Base-by-base conservation (phyloP, 64 coral and sea anemone species). In the Actinia tenebrosa region DNA sequence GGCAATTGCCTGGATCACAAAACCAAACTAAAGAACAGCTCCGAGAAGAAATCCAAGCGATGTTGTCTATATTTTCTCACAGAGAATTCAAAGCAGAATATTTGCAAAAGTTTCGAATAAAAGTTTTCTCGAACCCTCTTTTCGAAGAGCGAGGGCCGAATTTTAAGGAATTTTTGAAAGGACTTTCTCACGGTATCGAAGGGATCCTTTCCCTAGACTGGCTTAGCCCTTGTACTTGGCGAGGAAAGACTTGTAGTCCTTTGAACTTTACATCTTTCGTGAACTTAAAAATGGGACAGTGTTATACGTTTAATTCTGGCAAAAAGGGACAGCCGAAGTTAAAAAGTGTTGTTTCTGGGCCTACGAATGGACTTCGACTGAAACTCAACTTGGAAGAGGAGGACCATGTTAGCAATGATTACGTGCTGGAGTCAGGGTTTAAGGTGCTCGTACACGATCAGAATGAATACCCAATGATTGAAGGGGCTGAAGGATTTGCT, bases 401-500 rank as follows among this genome's bases (percentile, higher is more conserved):
- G 10, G 56, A 88, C 20, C 78, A 88, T 18, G 75, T 80, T 25
- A 77, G 50, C 5, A 60, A 88, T 60, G 17, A 25, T 44, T 19
- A 16, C 43, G 3, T 7, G 3, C 16, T 56, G 14, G 22, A 56
- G 22, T 47, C 87, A 10, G 87, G 87, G 1, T 61, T 88, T 43
- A 44, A 53, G 0, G 87, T 88, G 42, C 14, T 80, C 8, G 30
- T 88, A 16, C 87, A 88, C 17, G 72, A 88, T 19, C 87, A 62
- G 22, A 80, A 88, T 59, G 87, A 80, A 60, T 80, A 88, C 59
- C 87, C 87, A 23, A 27, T 25, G 10, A 53, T 81, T 11, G 71
- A 79, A 10, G 72, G 80, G 13, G 14, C 56, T 19, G 87, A 50
- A 50, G 47, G 87, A 16, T 88, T 88, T 88, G 87, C 87, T 42